phyloP scores from a whole-genome alignment of 2,113 vertebrate genomes.

The Gasterosteus aculeatus region DNA sequence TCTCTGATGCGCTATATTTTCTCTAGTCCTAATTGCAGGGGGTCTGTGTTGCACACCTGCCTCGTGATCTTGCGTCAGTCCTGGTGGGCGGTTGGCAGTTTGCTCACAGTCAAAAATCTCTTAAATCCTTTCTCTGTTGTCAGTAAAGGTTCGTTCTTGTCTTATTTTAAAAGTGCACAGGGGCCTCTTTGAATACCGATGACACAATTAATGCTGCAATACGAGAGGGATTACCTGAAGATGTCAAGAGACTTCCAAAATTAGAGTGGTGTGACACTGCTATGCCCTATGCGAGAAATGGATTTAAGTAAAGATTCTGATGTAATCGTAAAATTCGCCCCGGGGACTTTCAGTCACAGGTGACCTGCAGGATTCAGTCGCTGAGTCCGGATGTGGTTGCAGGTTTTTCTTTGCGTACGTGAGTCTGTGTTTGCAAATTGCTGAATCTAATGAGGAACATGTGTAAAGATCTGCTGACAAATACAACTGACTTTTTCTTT shows the following conservation, averaged over 20 bases:
- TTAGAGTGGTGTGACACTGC: conserved; percentile 40
- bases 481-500: conserved; percentile 5
- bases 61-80: conserved; percentile 49
- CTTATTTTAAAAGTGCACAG: conserved; percentile 47
- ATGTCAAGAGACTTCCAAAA: conserved; percentile 65
- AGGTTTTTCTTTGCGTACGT: conserved; percentile 17
- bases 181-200: conserved; percentile 64
- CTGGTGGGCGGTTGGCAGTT: conserved; percentile 22
- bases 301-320: conserved; percentile 62
- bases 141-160: conserved; percentile 30
- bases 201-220: conserved; percentile 68
- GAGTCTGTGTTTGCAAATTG: conserved; percentile 23
- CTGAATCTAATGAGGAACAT: not conserved
- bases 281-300: conserved; percentile 42
- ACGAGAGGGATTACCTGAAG: conserved; percentile 62
- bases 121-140: conserved; percentile 49
- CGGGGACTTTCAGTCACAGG: conserved; percentile 27
- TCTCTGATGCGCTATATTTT: conserved; percentile 22
- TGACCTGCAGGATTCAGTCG: conserved; percentile 38
- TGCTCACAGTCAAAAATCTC: conserved; percentile 26
- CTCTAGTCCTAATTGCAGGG: conserved; percentile 26
- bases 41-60: conserved; percentile 47
- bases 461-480: conserved; percentile 11
- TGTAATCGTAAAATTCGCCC: conserved; percentile 27
- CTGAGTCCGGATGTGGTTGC: conserved; percentile 7